A percentile compares a stretch with the other conserved stretches of the same genome.
Conservation (phyloP, 1,140 invertebrate species). For the Zaprionus africanus region DNA sequence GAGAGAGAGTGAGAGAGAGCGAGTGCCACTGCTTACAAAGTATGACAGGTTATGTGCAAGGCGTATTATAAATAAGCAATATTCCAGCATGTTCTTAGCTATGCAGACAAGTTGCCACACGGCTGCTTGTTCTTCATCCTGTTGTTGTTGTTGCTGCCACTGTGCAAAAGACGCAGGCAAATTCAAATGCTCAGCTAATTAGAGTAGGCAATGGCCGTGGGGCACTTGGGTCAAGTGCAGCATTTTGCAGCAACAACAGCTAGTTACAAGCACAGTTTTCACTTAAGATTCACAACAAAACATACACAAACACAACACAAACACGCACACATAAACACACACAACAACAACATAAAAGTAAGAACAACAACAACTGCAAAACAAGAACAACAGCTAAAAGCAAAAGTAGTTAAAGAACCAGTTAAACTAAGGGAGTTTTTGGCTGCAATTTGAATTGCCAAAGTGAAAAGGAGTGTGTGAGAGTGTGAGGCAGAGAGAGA, state of each 20-base stretch:
- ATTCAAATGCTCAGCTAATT: constrained; percentile 60
- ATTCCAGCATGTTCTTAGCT: constrained; percentile 45
- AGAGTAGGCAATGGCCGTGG: constrained; percentile 22
- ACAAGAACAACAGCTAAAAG: not conserved
- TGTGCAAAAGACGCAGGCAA: constrained; percentile 27
- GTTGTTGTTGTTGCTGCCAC: not conserved
- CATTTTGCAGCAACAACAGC: not conserved
- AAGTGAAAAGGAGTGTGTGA: not conserved
- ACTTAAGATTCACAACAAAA: constrained; percentile 3
- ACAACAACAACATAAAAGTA: constrained; percentile 8
- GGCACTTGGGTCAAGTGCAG: constrained; percentile 23
- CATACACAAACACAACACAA: not conserved
- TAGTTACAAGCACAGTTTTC: constrained; percentile 22
- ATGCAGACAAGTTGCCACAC: constrained; percentile 38
- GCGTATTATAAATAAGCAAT: constrained; percentile 63
- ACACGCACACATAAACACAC: not conserved
- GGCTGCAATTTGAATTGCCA: constrained; percentile 4
- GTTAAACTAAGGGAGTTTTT: not conserved
- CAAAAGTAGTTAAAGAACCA: constrained; percentile 6
- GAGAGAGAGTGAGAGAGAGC: not conserved
- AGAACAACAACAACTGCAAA: not conserved
- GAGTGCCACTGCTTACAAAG: constrained; percentile 12
- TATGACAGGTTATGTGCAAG: constrained; percentile 39
- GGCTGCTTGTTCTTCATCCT: not conserved
- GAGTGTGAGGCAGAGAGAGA: not conserved